Conservation (phyloP, 2,113 vertebrate genomes). For the Equus przewalskii region DNA sequence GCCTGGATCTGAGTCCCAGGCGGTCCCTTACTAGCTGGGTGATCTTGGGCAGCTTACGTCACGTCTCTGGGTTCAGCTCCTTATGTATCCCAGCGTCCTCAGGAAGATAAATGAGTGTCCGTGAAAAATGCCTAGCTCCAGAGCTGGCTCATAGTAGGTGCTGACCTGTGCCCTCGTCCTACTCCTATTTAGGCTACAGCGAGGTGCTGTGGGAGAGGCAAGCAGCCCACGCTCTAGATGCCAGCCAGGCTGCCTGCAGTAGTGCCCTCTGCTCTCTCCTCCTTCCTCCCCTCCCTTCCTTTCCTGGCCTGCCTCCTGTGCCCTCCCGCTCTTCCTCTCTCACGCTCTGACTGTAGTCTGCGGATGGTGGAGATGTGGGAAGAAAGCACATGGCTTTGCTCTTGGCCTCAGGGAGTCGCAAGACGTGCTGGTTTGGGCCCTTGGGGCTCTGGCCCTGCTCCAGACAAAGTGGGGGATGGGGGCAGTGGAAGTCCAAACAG, state of each 20-base stretch:
- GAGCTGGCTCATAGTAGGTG: background rate
- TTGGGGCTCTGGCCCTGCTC: background rate
- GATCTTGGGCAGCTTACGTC: background rate
- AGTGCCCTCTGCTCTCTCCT: background rate
- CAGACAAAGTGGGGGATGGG: background rate
- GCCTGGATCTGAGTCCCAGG: background rate
- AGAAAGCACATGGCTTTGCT: background rate
- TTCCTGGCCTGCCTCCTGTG: background rate
- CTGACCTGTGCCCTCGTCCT: background rate
- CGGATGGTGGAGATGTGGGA: background rate
- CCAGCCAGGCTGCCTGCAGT: background rate
- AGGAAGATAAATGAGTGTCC: background rate
- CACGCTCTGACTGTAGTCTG: background rate
- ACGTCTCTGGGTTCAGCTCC: background rate
- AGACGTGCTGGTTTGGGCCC: background rate
- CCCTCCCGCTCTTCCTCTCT: background rate
- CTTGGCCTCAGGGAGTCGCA: background rate
- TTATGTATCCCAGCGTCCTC: fast-evolving
- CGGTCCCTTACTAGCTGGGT: background rate
- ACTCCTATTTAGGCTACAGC: background rate
- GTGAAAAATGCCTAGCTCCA: background rate
- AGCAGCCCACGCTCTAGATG: background rate
- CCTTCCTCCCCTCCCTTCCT: fast-evolving
- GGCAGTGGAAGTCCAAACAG: too few species aligned
- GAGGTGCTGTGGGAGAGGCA: background rate